Evolutionary conservation across 1,140 invertebrate species (phyloP), one percentile per base, ranked within the genome.

Genomic region (Cotesia chilonis): DNA sequence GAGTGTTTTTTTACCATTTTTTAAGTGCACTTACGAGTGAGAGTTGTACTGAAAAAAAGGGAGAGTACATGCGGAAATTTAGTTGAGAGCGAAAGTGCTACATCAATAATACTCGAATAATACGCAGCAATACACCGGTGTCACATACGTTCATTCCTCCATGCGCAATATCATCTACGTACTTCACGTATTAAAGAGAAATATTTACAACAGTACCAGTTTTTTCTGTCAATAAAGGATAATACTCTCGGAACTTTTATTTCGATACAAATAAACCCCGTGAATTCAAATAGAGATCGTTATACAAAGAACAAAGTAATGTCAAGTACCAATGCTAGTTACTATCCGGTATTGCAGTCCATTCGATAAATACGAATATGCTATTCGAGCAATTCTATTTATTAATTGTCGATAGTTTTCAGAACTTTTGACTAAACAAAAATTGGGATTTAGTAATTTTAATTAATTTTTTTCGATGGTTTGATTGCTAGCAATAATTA

Each of bases 1-100:
- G 77, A 77, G 76, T 61, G 68, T 69, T 76, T 68, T 83, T 82
- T 80, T 75, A 69, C 77, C 78, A 80, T 80, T 82, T 81, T 81
- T 79, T 78, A 79, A 81, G 78, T 80, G 78, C 80, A 79, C 79
- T 81, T 79, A 75, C 65, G 64, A 67, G 47, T 9, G 72, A 59
- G 52, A 60, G 66, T 61, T 17, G 9, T 47, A 9, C 6, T 47
- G 41, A n/a, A 51, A 54, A 67, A 67, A 55, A 70, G 47, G 4
- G 28, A 71, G 47, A 71, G 41, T 41, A 66, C 37, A 17, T 37
- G 61, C 14, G 36, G 70, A 41, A 69, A 54, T 55, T 65, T 41
- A 51, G 12, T 10, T 64, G 54, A 10, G 6, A 51, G 57, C 36
- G 60, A 63, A 36, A 17, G 47, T 47, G 28, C 63, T 28, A 59